Evolutionary conservation across 2,888 invertebrate genomes (phyloP), one percentile per base, ranked within the genome.

Genomic region (Heliconius charithonia): DNA sequence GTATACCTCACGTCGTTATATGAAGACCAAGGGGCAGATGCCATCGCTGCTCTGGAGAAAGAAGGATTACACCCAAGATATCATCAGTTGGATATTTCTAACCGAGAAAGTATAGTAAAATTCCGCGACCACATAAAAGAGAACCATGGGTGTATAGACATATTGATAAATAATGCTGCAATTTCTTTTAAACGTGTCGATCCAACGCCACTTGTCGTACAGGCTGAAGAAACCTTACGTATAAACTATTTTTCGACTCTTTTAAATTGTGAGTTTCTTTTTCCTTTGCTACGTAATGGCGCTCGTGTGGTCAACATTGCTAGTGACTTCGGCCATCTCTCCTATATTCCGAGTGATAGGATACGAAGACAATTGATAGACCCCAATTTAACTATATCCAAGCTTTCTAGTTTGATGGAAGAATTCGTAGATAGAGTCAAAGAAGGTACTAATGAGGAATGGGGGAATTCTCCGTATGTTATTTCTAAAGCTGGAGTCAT

Each of bases 1-100:
- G 69, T 69, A 13, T 69, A 69, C 27, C 45, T 45, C 16, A 69
- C 69, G 16, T 69, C 69, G 19, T 41, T 37, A 45, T 25, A 41
- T 25, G 25, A 45, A 22, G 29, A 71, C 0, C 71, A 45, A 71
- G 51, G 51, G 22, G 51, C 51, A 51, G 51, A 51, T 7, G 51
- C 51, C 3, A 7, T 51, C 19, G 19, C 22, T 51, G 19, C 51
- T 19, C 19, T 51, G 19, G 22, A 51, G 22, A 22, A 51, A 51
- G 51, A 51, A 51, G 51, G 22, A 22, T 51, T 51, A 9, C 22
- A 22, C 7, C 51, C 51, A 51, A 51, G 22, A 51, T 51, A 22
- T 7, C 51, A 51, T 22, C 51, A 19, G 22, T 51, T 51, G 19
- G 51, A 51, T 19, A 51, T 51, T 51, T 22, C 51, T 19, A 22